Evolutionary conservation across 1,140 invertebrate species (phyloP), one percentile per base, ranked within the genome.

Genomic region (Pseudomyrmex flavicornis): DNA sequence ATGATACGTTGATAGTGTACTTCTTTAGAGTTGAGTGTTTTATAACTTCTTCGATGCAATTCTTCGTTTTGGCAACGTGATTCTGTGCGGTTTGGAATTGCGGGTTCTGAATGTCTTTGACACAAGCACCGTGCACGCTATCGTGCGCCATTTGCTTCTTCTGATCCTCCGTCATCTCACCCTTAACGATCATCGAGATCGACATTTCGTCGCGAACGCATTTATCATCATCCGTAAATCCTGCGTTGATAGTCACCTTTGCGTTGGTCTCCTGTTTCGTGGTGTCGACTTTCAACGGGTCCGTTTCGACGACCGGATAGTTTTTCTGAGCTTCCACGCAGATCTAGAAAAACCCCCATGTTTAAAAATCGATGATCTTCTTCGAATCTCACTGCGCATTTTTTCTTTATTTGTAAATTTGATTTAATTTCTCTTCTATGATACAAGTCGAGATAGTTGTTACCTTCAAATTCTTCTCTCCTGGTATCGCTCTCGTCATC

Each of bases 321-420:
- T 69, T 89, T 44, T 93, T 91, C 3, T 86, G 85, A 1, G 82
- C 92, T 50, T 93, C 91, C 10, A 94, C 48, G 76, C 93, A 94
- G 65, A 95, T 90, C 88, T 94, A 85, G 35, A 77, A 74, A 65
- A 52, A 35, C 15, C 44, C n/a, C 44, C n/a, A 22, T 17, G 9
- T 4, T 20, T 54, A 9, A 17, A 35, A 26, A 75, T 76, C 22
- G 2, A 35, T 66, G 13, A 70, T 62, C 4, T 50, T 50, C 17
- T 7, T 72, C 35, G 1, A 59, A 74, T 22, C 2, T 46, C 8
- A 5, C 56, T 54, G 17, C 17, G 9, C 4, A 46, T 46, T 1
- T 68, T 0, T 68, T 1, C n/a, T 17, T 20, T 56, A 66, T 58
- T 69, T 46, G 63, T 15, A 56, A 35, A n/a, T 46, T 48, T 46